Percentiles rank a stretch among this genome's conserved stretches.
These are phyloP conservation scores for Sisyra nigra DNA, from an alignment of 2,888 invertebrate species.

Conservation along the genomic window DNA sequence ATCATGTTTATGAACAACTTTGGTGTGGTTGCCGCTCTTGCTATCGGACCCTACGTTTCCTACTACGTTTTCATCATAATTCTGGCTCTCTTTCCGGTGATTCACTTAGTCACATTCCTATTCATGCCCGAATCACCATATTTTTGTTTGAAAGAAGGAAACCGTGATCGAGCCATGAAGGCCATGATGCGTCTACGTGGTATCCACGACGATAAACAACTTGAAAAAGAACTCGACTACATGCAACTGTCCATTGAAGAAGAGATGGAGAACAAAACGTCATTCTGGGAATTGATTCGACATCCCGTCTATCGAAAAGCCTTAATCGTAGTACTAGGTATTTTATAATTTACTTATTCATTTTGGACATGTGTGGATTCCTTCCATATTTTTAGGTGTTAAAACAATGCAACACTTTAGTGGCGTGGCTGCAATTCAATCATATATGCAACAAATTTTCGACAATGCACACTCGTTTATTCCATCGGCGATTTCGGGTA, in stretches of 20 bases:
- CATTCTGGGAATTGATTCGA: slow-evolving; percentile 31
- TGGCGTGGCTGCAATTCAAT: slow-evolving; percentile 24
- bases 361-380: too few species aligned
- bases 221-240: slow-evolving; percentile 24
- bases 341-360: slow-evolving; percentile 9
- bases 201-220: slow-evolving; percentile 24
- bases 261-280: slow-evolving; percentile 35
- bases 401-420: slow-evolving; percentile 24
- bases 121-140: slow-evolving; percentile 48
- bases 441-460: slow-evolving; percentile 25
- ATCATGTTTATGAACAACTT: slow-evolving; percentile 25
- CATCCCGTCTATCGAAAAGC: slow-evolving; percentile 33
- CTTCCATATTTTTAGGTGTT: slow-evolving; percentile 20
- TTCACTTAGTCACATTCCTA: slow-evolving; percentile 30
- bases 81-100: slow-evolving; percentile 29
- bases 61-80: slow-evolving; percentile 25
- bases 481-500: slow-evolving; percentile 17
- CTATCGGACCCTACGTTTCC: slow-evolving; percentile 20
- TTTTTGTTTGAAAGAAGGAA: slow-evolving; percentile 36
- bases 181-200: slow-evolving; percentile 31
- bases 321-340: slow-evolving; percentile 4
- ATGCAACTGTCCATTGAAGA: slow-evolving; percentile 29
- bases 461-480: slow-evolving; percentile 17
- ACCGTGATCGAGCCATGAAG: slow-evolving; percentile 29
- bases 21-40: slow-evolving; percentile 24